Percentiles rank a stretch among this genome's conserved stretches.
Conservation (phyloP, 2,113 vertebrate species). For the Chascanopsetta lugubris region DNA sequence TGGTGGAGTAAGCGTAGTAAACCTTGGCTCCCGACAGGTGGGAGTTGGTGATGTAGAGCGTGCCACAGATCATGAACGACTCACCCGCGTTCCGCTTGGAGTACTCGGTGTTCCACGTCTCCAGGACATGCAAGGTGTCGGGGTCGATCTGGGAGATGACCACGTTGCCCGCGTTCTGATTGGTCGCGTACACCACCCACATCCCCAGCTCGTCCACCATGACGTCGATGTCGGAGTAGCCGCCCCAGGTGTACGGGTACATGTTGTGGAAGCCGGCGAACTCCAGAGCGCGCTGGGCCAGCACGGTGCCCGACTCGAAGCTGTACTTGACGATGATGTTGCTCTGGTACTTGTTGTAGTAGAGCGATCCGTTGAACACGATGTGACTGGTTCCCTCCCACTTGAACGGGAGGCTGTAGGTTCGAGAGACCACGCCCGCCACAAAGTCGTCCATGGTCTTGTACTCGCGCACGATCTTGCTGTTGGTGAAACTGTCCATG, state of each 20-base stretch:
- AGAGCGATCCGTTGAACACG: constrained; percentile 96
- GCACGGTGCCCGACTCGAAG: constrained; percentile 90
- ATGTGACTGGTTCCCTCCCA: constrained; percentile 99
- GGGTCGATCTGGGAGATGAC: constrained; percentile 94
- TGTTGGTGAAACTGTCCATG: constrained; percentile 98
- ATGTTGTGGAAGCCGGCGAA: constrained; percentile 98
- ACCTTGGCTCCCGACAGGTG: constrained; percentile 98
- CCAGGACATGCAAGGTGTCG: constrained; percentile 90
- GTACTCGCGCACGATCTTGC: constrained; percentile 97
- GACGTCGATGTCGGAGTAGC: constrained; percentile 96
- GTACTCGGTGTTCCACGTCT: constrained; percentile 97
- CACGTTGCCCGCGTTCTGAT: constrained; percentile 97
- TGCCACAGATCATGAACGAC: constrained; percentile 99
- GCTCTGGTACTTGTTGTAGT: constrained; percentile 99
- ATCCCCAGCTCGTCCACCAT: constrained; percentile 98
- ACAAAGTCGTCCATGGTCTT: constrained; percentile 93
- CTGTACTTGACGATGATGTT: constrained; percentile 98
- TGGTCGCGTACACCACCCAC: constrained; percentile 97
- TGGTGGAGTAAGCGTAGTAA: constrained; percentile 97
- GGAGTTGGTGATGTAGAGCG: constrained; percentile 96
- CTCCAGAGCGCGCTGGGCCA: constrained; percentile 92
- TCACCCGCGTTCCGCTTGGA: constrained; percentile 97
- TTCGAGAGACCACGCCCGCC: constrained; percentile 91
- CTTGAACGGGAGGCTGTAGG: constrained; percentile 97
- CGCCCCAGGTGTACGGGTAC: constrained; percentile 98